Base-by-base conservation (phyloP, 2,888 invertebrate genomes). In the Drosophila eohydei region DNA sequence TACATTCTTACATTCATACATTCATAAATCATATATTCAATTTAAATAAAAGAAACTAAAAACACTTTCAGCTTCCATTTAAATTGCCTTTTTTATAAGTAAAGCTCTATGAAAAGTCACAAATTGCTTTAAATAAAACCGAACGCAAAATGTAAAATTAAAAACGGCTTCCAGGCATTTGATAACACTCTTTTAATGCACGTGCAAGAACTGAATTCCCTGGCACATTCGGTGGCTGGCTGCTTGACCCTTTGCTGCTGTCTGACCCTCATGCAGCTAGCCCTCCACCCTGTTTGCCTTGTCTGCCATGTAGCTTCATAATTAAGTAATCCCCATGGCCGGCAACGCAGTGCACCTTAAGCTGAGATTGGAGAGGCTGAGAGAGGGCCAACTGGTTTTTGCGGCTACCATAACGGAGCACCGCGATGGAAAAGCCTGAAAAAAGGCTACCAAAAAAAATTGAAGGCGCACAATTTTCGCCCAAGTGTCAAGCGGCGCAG, bases 261-360 rank as follows among this genome's bases (percentile, higher is more conserved):
- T 26, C 40, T 46, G 38, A 52, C 52, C 38, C 52, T 26, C 52
- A 8, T 38, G 26, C 52, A 38, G 38, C 26, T n/a, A n/a, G n/a
- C 14, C 44, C 34, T 56, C 14, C 55, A 28, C 57, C 43, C 55
- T 68, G 73, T 61, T 51, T 56, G 66, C 44, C 60, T 21, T 68
- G 60, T 40, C 66, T 61, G 72, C 57, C 76, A 55, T 74, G 70
- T 57, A 71, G 69, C 73, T 81, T 72, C 85, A 87, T 87, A 86
- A 86, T 86, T 86, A 87, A 86, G 86, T 86, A 86, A 86, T 87
- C 87, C 82, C 79, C 78, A 50, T 57, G 60, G 79, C 60, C 62
- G 67, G 67, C 75, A 78, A 74, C 70, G 83, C 81, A 67, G 56
- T 71, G 80, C 84, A 82, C 82, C 80, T 86, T 74, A 80, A 84